phyloP scores from a whole-genome alignment of 2,113 vertebrate genomes.

The Petromus typicus region DNA sequence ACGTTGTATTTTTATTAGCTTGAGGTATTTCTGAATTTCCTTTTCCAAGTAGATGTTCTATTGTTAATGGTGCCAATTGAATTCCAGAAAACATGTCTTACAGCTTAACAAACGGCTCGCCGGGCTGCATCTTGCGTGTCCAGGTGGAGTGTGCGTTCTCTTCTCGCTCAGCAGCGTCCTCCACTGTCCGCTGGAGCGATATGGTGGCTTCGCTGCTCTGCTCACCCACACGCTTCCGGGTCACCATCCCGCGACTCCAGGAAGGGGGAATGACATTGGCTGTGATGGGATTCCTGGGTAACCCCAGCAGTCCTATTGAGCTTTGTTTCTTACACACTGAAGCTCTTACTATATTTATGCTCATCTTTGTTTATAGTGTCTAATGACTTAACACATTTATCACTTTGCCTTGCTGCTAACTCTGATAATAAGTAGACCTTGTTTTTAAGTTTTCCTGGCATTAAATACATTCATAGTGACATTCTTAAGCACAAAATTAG shows the following conservation, averaged over 20 bases:
- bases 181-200: no score
- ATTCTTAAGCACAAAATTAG: not conserved
- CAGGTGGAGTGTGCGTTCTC: not conserved
- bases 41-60: not conserved
- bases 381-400: not conserved
- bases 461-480: not conserved
- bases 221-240: fast-evolving
- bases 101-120: no score
- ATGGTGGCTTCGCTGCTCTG: fast-evolving
- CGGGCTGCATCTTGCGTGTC: not conserved
- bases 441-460: not conserved
- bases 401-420: not conserved
- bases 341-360: not conserved
- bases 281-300: fast-evolving
- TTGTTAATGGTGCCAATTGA: fast-evolving
- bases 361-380: not conserved
- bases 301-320: fast-evolving
- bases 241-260: fast-evolving
- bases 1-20: not conserved
- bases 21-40: not conserved
- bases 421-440: not conserved
- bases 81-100: no score
- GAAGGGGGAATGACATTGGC: not conserved
- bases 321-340: not conserved
- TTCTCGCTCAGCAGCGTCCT: no score